These are phyloP conservation scores for Oreochromis aureus DNA, from an alignment of 2,113 vertebrate genomes.

Conservation along the genomic window DNA sequence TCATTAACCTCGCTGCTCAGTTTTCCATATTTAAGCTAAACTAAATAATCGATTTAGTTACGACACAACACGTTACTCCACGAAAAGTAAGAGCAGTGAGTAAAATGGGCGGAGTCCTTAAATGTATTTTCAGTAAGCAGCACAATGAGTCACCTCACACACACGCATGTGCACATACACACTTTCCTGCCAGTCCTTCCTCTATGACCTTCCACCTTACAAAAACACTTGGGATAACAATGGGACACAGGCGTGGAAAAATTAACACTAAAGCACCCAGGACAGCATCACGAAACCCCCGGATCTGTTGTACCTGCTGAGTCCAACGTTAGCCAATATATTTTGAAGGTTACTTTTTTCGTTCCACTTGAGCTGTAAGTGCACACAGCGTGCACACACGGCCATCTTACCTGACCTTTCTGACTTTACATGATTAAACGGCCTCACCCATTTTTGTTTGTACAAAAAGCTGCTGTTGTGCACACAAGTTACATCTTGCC, in stretches of 20 bases:
- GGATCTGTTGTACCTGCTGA: background rate
- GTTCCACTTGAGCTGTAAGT: background rate
- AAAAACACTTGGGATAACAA: constrained; percentile 46
- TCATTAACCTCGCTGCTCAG: background rate
- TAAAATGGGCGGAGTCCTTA: constrained; percentile 4
- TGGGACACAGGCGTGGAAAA: background rate
- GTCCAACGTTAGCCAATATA: background rate
- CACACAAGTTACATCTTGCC: background rate
- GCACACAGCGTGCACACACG: background rate
- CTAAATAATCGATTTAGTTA: background rate
- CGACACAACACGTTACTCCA: background rate
- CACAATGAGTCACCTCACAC: constrained; percentile 25
- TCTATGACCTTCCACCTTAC: constrained; percentile 36
- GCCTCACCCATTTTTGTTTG: background rate
- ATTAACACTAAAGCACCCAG: background rate
- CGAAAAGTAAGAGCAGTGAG: background rate
- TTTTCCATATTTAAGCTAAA: background rate
- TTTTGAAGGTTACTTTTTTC: background rate
- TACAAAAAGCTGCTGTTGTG: background rate
- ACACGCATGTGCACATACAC: background rate
- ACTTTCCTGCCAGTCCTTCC: constrained; percentile 49
- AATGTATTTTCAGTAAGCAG: constrained; percentile 29
- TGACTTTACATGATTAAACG: background rate
- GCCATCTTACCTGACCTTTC: background rate
- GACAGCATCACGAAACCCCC: background rate